phyloP scores from a whole-genome alignment of 1,140 invertebrate genomes.

The Leptoteleia sp. region DNA sequence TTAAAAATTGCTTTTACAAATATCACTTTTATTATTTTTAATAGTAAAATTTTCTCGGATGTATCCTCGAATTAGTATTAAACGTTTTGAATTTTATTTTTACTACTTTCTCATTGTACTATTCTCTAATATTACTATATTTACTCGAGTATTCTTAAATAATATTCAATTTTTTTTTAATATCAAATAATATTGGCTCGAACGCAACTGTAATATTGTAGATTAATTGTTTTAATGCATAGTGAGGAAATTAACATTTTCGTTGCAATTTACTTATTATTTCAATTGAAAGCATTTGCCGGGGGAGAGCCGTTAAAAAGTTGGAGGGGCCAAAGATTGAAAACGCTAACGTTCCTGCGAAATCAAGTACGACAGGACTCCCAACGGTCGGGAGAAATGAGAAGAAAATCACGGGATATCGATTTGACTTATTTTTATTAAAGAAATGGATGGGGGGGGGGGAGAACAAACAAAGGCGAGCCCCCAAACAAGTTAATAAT shows the following conservation, averaged over 20 bases:
- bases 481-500: constrained; percentile 43
- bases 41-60: too few relatives aligned
- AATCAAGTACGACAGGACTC: constrained; percentile 26
- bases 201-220: too few relatives aligned
- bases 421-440: constrained; percentile 30
- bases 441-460: constrained; percentile 6
- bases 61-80: too few relatives aligned
- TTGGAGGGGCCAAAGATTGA: constrained; percentile 23
- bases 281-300: constrained; percentile 4
- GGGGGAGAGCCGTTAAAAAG: constrained; percentile 11
- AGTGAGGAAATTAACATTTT: background rate
- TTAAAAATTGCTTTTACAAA: too few relatives aligned
- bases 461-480: constrained; percentile 40
- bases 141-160: too few relatives aligned
- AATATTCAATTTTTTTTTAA: too few relatives aligned
- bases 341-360: constrained; percentile 17
- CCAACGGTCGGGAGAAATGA: background rate
- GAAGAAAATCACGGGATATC: constrained; percentile 28
- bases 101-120: too few relatives aligned
- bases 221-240: constrained; percentile 2
- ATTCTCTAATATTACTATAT: too few relatives aligned
- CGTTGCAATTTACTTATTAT: constrained; percentile 17
- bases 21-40: too few relatives aligned
- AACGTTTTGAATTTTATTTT: too few relatives aligned
- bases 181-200: too few relatives aligned